These are phyloP conservation scores for Seriola rivoliana DNA, from an alignment of 2,113 vertebrate species.

Conservation along the genomic window DNA sequence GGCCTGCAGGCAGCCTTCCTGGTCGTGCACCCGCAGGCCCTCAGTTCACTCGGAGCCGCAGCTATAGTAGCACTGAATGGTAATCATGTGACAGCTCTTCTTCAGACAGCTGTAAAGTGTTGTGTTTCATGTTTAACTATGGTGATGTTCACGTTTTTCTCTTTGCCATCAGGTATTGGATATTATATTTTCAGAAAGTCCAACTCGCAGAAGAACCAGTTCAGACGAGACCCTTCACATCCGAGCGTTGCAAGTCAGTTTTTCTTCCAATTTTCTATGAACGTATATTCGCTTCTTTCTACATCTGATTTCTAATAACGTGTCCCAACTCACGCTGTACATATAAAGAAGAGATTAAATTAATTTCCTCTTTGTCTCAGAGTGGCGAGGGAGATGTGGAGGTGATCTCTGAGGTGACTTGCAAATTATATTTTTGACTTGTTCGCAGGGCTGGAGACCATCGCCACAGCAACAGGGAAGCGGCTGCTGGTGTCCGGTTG, in stretches of 20 bases:
- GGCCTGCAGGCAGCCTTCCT: constrained; percentile 91
- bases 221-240: constrained; percentile 89
- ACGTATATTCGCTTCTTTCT: not conserved
- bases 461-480: constrained; percentile 90
- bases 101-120: not conserved
- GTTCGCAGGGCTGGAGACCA: constrained; percentile 87
- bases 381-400: not conserved
- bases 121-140: not conserved
- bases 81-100: constrained; percentile 57
- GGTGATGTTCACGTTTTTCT: not conserved
- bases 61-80: constrained; percentile 87
- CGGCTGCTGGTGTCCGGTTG: constrained; percentile 91
- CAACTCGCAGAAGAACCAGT: constrained; percentile 94
- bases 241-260: constrained; percentile 86
- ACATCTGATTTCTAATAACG: not conserved
- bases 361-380: not conserved
- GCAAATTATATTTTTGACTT: too few relatives aligned
- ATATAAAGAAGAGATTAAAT: not conserved
- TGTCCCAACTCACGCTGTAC: not conserved
- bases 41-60: constrained; percentile 75
- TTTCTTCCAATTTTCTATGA: not conserved
- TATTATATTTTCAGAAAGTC: constrained; percentile 92
- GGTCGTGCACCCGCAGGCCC: constrained; percentile 87
- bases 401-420: constrained; percentile 18
- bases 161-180: constrained; percentile 83